phyloP scores from a whole-genome alignment of 2,888 invertebrate genomes.

The Caenorhabditis sulstoni region DNA sequence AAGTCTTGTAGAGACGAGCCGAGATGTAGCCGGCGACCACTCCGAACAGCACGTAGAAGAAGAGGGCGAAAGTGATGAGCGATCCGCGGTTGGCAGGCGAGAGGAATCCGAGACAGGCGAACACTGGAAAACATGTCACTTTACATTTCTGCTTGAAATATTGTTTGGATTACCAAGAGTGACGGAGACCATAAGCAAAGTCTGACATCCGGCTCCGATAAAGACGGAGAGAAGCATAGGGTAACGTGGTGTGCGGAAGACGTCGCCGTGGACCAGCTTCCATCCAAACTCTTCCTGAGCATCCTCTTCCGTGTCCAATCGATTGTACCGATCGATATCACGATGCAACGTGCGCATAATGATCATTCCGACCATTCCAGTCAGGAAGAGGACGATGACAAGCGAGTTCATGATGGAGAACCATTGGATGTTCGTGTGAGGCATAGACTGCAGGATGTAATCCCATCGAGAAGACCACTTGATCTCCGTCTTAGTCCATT shows the following conservation, averaged over 20 bases:
- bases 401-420: constrained; percentile 94
- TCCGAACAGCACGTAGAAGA: constrained; percentile 95
- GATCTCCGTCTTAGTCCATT: constrained; percentile 85
- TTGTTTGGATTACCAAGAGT: constrained; percentile 85
- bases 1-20: constrained; percentile 95
- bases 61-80: constrained; percentile 97
- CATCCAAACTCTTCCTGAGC: constrained; percentile 90
- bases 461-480: constrained; percentile 99
- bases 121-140: constrained; percentile 84
- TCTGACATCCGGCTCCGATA: constrained; percentile 96
- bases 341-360: constrained; percentile 95
- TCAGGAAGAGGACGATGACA: constrained; percentile 91
- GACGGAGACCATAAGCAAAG: constrained; percentile 94
- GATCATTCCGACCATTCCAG: constrained; percentile 99
- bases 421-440: constrained; percentile 87
- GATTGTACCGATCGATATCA: constrained; percentile 98
- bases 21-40: constrained; percentile 97
- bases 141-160: neutral
- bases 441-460: constrained; percentile 97
- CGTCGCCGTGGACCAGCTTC: constrained; percentile 86
- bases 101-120: constrained; percentile 98
- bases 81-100: constrained; percentile 99
- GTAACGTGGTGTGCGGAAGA: constrained; percentile 87
- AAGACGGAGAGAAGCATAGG: constrained; percentile 96
- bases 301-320: constrained; percentile 85